Evolutionary conservation across 2,888 invertebrate genomes (phyloP).

Genomic region (Magallana nippona): DNA sequence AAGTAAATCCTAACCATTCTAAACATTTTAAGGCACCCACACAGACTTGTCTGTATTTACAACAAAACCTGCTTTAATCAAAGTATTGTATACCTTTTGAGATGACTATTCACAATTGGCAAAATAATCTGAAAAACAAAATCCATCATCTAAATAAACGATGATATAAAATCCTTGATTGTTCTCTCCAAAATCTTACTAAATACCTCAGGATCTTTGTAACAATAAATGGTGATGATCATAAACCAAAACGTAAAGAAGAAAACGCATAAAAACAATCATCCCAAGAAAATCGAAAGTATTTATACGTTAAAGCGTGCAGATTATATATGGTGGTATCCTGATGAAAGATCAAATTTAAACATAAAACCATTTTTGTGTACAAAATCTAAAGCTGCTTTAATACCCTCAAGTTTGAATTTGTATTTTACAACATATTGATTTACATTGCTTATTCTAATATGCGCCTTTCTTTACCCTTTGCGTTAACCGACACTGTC

Average conservation of each 20-base stretch:
- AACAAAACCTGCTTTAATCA: too few relatives aligned
- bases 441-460: constrained; percentile 50
- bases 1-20: too few relatives aligned
- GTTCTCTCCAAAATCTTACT: constrained; percentile 9
- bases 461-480: constrained; percentile 21
- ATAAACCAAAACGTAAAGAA: constrained; percentile 5
- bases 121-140: too few relatives aligned
- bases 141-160: too few relatives aligned
- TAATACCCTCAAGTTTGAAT: constrained; percentile 48
- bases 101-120: too few relatives aligned
- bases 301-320: constrained; percentile 39
- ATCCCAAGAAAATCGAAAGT: constrained; percentile 48
- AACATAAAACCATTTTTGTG: constrained; percentile 12
- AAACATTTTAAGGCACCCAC: too few relatives aligned
- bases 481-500: too few relatives aligned
- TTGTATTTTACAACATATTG: constrained; percentile 44
- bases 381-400: constrained; percentile 38
- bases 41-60: too few relatives aligned
- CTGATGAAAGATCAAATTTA: constrained; percentile 50
- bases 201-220: not conserved
- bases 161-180: not conserved
- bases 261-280: constrained; percentile 46
- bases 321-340: constrained; percentile 50
- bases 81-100: too few relatives aligned
- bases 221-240: not conserved